Percentiles rank a stretch among this genome's conserved stretches.
These are phyloP conservation scores for Zaprionus lineosus DNA, from an alignment of 2,888 invertebrate genomes.

Conservation along the genomic window DNA sequence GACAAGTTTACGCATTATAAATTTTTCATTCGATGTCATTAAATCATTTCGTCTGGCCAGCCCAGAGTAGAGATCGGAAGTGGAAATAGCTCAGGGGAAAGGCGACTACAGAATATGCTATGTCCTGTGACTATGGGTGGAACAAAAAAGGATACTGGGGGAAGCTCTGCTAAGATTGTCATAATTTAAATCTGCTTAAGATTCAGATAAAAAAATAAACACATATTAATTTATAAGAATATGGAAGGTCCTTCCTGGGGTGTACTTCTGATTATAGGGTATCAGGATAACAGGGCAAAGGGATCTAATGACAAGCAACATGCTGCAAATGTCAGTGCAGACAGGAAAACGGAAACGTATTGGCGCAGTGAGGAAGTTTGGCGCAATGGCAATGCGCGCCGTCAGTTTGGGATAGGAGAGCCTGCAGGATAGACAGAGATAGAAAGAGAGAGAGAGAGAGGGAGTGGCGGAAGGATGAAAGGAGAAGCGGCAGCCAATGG, in stretches of 20 bases:
- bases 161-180: too few species aligned
- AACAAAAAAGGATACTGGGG: too few species aligned
- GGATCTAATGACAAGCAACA: constrained; percentile 69
- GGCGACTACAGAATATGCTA: too few species aligned
- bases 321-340: constrained; percentile 73
- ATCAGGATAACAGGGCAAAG: constrained; percentile 24
- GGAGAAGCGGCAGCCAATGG: constrained; percentile 14
- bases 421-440: constrained; percentile 18
- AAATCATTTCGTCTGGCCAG: constrained; percentile 68
- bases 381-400: too few species aligned
- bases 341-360: constrained; percentile 77
- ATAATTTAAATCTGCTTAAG: too few species aligned
- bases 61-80: too few species aligned
- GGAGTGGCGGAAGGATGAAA: background rate
- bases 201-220: too few species aligned
- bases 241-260: too few species aligned
- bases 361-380: constrained; percentile 68
- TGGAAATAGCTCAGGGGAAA: too few species aligned
- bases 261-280: background rate
- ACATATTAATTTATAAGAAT: too few species aligned
- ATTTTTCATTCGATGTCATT: constrained; percentile 80
- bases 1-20: constrained; percentile 80
- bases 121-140: too few species aligned
- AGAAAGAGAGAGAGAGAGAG: background rate
- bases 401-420: too few species aligned